Evolutionary conservation across 1,140 invertebrate species (phyloP).

Genomic region (Hylaeus anthracinus): DNA sequence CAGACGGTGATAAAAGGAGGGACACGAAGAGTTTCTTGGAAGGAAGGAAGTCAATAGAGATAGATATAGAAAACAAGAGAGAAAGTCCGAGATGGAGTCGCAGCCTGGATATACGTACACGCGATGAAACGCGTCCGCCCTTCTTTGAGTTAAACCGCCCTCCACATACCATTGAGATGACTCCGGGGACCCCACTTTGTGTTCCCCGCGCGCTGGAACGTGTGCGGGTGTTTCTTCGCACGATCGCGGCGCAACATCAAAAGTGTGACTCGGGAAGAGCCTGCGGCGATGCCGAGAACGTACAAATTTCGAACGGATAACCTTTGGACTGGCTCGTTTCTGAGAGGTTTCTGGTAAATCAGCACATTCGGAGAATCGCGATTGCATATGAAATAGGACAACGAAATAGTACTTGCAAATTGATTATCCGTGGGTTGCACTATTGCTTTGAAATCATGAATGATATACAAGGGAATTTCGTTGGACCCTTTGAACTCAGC

Average conservation of each 20-base stretch:
- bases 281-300: background rate
- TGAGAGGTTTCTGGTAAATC: no score
- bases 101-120: constrained; percentile 37
- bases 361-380: no score
- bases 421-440: no score
- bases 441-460: no score
- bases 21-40: constrained; percentile 22
- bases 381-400: no score
- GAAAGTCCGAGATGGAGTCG: background rate
- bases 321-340: no score
- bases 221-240: constrained; percentile 39
- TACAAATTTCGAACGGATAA: constrained; percentile 9
- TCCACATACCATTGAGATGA: constrained; percentile 75
- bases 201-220: constrained; percentile 29
- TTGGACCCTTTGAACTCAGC: no score
- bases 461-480: no score
- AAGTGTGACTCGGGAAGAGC: constrained; percentile 6
- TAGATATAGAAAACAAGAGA: background rate
- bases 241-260: constrained; percentile 15
- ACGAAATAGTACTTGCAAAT: no score
- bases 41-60: constrained; percentile 34
- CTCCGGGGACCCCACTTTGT: constrained; percentile 67
- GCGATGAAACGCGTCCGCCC: constrained; percentile 60
- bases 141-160: constrained; percentile 71
- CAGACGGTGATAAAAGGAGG: constrained; percentile 21